Evolutionary conservation across 2,113 vertebrate species (phyloP).

Genomic region (Proteles cristata): DNA sequence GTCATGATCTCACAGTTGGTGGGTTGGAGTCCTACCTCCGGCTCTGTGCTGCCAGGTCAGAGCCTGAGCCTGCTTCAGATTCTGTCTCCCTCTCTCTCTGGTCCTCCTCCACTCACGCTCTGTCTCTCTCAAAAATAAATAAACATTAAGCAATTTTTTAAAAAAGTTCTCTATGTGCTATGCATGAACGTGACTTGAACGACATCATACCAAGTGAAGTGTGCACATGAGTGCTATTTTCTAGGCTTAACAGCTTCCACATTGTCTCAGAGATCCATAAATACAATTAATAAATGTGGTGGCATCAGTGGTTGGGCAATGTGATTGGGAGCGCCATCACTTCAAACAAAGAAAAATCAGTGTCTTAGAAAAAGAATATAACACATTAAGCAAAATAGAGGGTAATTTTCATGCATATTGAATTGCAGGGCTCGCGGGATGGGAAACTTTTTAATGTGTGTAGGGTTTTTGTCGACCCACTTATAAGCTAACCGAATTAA

Average conservation of each 20-base stretch:
- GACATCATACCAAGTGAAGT: slow-evolving; percentile 56
- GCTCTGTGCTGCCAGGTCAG: too few species aligned
- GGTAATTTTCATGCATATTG: slow-evolving; percentile 66
- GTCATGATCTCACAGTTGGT: too few species aligned
- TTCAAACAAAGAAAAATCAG: slow-evolving; percentile 56
- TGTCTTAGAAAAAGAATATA: slow-evolving; percentile 54
- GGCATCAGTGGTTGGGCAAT: background rate
- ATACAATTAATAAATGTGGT: slow-evolving; percentile 45
- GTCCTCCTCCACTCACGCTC: too few species aligned
- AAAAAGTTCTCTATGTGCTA: slow-evolving; percentile 23
- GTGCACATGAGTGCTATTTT: slow-evolving; percentile 46
- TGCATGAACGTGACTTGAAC: slow-evolving; percentile 39
- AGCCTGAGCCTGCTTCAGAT: too few species aligned
- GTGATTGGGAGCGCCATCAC: slow-evolving; percentile 29
- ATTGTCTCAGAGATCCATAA: slow-evolving; percentile 39
- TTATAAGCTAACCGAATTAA: slow-evolving; percentile 58
- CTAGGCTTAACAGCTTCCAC: slow-evolving; percentile 36
- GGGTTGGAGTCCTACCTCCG: too few species aligned
- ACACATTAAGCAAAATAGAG: slow-evolving; percentile 50
- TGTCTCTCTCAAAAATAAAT: too few species aligned
- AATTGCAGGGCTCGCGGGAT: slow-evolving; percentile 48
- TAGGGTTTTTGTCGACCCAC: slow-evolving; percentile 54
- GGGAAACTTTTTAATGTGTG: slow-evolving; percentile 19
- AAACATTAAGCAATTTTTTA: background rate
- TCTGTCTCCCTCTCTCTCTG: too few species aligned